These are phyloP conservation scores for Clarias platycephalus DNA, from an alignment of 2,797 vertebrate genomes.

Conservation along the genomic window DNA sequence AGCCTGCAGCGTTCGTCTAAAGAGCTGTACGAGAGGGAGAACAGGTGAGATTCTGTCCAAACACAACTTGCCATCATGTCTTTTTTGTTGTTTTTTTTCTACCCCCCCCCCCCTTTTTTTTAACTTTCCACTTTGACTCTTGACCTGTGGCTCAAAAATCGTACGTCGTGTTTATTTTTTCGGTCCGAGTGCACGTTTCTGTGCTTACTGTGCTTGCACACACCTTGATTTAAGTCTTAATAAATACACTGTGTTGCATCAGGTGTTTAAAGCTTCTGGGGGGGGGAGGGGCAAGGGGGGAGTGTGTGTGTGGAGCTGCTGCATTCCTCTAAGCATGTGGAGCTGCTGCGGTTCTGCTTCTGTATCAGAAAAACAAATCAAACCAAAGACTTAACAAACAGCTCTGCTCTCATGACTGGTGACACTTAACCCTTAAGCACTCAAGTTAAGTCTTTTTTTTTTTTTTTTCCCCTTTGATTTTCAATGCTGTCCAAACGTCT, in stretches of 20 bases:
- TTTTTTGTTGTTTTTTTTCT: not conserved
- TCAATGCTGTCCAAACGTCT: not conserved
- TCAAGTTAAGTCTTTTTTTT: no score
- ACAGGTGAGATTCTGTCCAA: conserved; percentile 70
- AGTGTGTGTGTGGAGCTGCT: no score
- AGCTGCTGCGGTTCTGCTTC: not conserved
- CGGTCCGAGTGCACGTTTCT: not conserved
- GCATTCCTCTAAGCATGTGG: not conserved
- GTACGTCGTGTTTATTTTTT: not conserved
- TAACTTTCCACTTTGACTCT: not conserved
- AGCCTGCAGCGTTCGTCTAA: conserved; percentile 87
- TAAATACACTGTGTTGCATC: not conserved
- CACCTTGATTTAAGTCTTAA: not conserved
- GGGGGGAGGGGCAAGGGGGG: no score
- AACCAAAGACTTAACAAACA: not conserved
- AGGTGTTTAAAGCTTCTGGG: not conserved
- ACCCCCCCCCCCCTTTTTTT: no score
- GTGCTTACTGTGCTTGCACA: not conserved
- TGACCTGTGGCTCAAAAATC: not conserved
- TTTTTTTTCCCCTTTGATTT: not conserved
- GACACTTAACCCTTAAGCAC: no score
- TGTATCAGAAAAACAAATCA: not conserved
- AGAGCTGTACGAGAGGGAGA: conserved; percentile 98
- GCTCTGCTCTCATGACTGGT: not conserved
- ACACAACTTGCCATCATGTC: not conserved